These are phyloP conservation scores for Goniozus legneri DNA, from an alignment of 1,140 invertebrate genomes.

Conservation along the genomic window DNA sequence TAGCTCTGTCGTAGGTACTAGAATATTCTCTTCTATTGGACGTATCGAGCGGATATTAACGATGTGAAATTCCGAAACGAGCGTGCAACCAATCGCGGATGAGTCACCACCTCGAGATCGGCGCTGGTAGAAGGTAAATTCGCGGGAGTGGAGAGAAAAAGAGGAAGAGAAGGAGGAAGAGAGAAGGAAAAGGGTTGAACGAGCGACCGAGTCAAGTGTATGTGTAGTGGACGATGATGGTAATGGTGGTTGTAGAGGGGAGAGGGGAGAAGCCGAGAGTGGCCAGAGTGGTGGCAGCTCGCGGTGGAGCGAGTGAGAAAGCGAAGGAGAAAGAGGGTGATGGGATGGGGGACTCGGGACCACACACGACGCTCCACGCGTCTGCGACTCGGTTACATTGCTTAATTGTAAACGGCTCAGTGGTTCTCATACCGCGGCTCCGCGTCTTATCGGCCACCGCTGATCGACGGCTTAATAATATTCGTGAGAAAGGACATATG, in stretches of 20 bases:
- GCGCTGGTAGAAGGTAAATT: conserved; percentile 26
- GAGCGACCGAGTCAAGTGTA: conserved; percentile 11
- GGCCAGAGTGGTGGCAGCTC: conserved; percentile 3
- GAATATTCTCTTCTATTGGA: too few relatives aligned
- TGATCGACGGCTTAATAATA: neutral
- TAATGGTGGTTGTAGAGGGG: conserved; percentile 23
- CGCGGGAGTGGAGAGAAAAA: conserved; percentile 14
- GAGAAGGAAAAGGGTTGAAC: conserved; percentile 9
- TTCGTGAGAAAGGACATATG: conserved; percentile 1
- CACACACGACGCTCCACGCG: conserved; percentile 56
- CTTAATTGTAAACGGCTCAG: conserved; percentile 56
- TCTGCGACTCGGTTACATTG: conserved; percentile 55
- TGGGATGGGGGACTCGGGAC: too few relatives aligned
- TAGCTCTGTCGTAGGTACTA: too few relatives aligned
- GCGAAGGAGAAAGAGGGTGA: conserved; percentile 11
- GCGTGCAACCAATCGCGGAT: conserved; percentile 31
- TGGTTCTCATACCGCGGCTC: conserved; percentile 38
- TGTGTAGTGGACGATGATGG: conserved; percentile 16
- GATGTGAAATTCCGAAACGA: conserved; percentile 36
- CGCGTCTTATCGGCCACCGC: neutral
- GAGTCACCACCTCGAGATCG: conserved; percentile 30
- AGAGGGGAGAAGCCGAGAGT: neutral
- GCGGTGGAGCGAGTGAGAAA: conserved; percentile 6
- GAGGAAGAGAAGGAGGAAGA: conserved; percentile 19
- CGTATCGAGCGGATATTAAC: too few relatives aligned